Evolutionary conservation across 2,113 vertebrate species (phyloP), one percentile per base, ranked within the genome.

Genomic region (Gymnocephalus cernua): DNA sequence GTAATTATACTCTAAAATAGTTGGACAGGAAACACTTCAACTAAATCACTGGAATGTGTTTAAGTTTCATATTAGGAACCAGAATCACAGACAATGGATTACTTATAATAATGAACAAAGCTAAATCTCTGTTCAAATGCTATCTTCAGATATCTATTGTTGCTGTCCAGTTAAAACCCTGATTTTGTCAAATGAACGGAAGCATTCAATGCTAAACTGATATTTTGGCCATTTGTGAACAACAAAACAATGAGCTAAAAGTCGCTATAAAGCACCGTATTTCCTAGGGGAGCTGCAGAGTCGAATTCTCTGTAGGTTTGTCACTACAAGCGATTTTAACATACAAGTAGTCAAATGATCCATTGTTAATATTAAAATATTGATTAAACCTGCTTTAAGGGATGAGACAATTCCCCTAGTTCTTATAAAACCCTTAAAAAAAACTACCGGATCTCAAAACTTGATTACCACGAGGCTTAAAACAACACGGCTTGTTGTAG

Each of bases 1-100:
- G 21, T 66, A 57, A 62, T 48, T 67, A 11, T n/a, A 58, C 25
- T 74, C 25, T 11, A 45, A 66, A 48, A 59, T 63, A 27, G 11
- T 11, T 32, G 7, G 27, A 61, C 23, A 50, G 19, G 32, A 32
- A 35, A 82, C 7, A 53, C 19, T 11, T 23, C 50, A 66, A 50
- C 35, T 12, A 21, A 53, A 54, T 64, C 6, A 63, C n/a, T 44
- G 10, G 38, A 41, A 41, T 41, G 38, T 41, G 38, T 41, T 41
- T 41, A 41, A 11, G 2, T 41, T 16, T 44, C 3, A 23, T 38
- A 10, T 21, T 51, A 15, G 51, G 21, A 53, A 38, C 4, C 3
- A 51, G 47, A n/a, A 21, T 50, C 4, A 2, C 62, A 75, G 45
- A 25, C 9, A 77, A 18, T 3, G 7, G 9, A 0, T 47, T 62